Evolutionary conservation across 2,888 invertebrate genomes (phyloP), one percentile per base, ranked within the genome.

Genomic region (Pristionchus japonicus): DNA sequence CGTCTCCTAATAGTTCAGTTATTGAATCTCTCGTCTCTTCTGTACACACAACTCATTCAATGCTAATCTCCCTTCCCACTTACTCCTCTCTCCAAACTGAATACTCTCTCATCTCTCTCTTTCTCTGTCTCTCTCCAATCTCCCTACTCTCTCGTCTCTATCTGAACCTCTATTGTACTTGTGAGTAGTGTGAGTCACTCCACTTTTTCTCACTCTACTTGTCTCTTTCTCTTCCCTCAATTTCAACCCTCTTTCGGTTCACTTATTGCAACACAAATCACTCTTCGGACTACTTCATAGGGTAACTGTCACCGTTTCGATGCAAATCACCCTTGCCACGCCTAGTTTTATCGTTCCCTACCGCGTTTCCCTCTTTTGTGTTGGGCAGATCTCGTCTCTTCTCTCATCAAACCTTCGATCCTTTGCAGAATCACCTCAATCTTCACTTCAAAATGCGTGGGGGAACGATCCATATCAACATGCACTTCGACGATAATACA

Each of bases 11-110:
- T 74, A 40, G 74, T 74, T n/a, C 74, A n/a, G 74, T 74, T 74
- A 74, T 74, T 74, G 74, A 74, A 74, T 74, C 74, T 74, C 74
- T 74, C 74, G 31, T 40, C 74, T 74, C 74, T 40, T 40, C n/a
- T 74, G 23, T 74, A n/a, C 74, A 74, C 74, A 74, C 74, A 74
- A n/a, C 31, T 70, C 74, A 34, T 74, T 74, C n/a, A 40, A 40
- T 74, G n/a, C 74, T 74, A 74, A 74, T 74, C 82, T 82, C 49
- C 13, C 82, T 74, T 80, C 31, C 40, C 82, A 31, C 82, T 52
- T 52, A 31, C 52, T 40, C 6, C 49, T 52, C 82, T 49, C 82
- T 82, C 49, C 27, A 27, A 31, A 17, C 31, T 49, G 23, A n/a
- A 13, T 52, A 17, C 13, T 82, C 82, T 15, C 82, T 82, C 82